phyloP scores from a whole-genome alignment of 2,113 vertebrate genomes.

The Ahaetulla prasina region DNA sequence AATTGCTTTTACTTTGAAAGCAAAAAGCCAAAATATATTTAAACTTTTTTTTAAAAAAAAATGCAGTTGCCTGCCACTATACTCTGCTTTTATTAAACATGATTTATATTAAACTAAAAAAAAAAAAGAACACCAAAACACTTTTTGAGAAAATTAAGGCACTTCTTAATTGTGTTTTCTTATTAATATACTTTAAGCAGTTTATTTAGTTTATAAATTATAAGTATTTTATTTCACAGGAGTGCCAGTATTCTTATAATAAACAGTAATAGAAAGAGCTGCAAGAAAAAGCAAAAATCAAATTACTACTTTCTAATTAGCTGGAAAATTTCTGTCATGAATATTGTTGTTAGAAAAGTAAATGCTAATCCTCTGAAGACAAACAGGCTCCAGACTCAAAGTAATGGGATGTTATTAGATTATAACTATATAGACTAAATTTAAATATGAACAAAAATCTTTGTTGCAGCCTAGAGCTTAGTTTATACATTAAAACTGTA shows the following conservation, averaged over 20 bases:
- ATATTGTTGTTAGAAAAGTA: constrained; percentile 5
- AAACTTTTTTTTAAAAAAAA: not conserved
- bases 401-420: constrained; percentile 46
- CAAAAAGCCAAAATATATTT: constrained; percentile 23
- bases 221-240: constrained; percentile 33
- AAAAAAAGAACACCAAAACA: constrained; percentile 7
- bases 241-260: not conserved
- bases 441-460: constrained; percentile 40
- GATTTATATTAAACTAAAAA: not conserved
- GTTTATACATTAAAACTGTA: not conserved
- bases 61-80: not conserved
- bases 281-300: constrained; percentile 8
- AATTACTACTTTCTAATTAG: not conserved
- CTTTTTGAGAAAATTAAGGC: not conserved
- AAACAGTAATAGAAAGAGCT: constrained; percentile 32
- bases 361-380: constrained; percentile 26
- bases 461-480: constrained; percentile 32
- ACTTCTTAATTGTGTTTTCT: constrained; percentile 9
- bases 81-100: not conserved
- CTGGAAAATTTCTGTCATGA: constrained; percentile 1
- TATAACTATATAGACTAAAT: constrained; percentile 26
- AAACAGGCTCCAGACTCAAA: not conserved
- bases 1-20: constrained; percentile 27
- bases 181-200: constrained; percentile 15
- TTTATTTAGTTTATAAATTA: constrained; percentile 37